phyloP scores from a whole-genome alignment of 2,113 vertebrate genomes.

The Phylloscopus whistleri region DNA sequence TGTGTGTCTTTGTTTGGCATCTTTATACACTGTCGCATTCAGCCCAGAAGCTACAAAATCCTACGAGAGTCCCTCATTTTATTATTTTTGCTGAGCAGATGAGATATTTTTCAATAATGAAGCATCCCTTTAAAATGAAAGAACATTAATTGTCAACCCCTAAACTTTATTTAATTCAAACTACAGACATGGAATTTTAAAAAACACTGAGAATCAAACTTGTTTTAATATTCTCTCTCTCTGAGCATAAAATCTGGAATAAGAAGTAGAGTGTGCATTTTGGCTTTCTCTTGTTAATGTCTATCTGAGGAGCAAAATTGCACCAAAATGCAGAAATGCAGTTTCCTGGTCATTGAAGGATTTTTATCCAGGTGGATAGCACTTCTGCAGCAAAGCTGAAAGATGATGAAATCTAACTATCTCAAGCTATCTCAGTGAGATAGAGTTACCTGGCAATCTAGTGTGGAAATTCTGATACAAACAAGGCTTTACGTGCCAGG shows the following conservation, averaged over 20 bases:
- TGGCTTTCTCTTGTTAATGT: not conserved
- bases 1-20: not conserved
- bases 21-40: not conserved
- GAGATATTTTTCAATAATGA: not conserved
- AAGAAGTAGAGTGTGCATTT: not conserved
- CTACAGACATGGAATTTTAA: not conserved
- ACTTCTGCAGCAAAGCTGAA: not conserved
- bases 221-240: not conserved
- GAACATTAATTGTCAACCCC: not conserved
- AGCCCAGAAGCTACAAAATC: not conserved
- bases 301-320: not conserved
- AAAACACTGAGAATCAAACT: not conserved
- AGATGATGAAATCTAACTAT: not conserved
- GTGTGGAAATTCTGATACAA: not conserved
- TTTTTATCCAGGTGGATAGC: not conserved
- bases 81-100: conserved; percentile 16
- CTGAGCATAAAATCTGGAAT: not conserved
- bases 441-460: not conserved
- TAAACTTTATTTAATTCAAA: not conserved
- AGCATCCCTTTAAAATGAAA: not conserved
- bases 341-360: not conserved
- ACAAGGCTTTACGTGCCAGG: not conserved
- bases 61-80: not conserved
- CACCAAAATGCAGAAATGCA: not conserved
- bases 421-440: not conserved